Evolutionary conservation across 2,888 invertebrate species (phyloP).

Genomic region (Parnassius mnemosyne): DNA sequence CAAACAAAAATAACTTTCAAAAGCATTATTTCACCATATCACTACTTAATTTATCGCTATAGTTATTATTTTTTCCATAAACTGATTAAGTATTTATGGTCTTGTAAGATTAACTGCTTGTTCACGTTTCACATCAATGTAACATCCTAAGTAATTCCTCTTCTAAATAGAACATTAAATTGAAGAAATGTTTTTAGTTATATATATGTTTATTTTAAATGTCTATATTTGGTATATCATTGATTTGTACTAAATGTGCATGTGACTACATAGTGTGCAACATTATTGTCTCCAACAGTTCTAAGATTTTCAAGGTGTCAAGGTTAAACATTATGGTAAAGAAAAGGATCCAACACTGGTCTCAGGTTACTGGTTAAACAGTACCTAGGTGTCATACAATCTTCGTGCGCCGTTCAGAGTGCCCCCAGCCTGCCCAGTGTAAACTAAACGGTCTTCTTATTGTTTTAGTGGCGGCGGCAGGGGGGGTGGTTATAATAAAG

Average conservation of each 20-base stretch:
- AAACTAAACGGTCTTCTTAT: conserved; percentile 88
- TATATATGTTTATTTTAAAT: too few relatives aligned
- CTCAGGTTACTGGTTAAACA: conserved; percentile 74
- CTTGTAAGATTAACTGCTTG: too few relatives aligned
- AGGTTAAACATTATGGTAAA: conserved; percentile 77
- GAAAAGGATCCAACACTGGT: conserved; percentile 78
- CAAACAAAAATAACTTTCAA: too few relatives aligned
- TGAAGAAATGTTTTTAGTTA: too few relatives aligned
- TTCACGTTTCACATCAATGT: too few relatives aligned
- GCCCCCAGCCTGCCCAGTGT: conserved; percentile 82
- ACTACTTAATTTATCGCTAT: too few relatives aligned
- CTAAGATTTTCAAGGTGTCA: conserved; percentile 77
- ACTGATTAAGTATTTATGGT: too few relatives aligned
- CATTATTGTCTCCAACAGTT: conserved; percentile 64
- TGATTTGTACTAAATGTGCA: conserved; percentile 43
- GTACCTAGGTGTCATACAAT: conserved; percentile 74
- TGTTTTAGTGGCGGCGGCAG: conserved; percentile 97
- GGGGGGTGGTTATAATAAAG: conserved; percentile 97
- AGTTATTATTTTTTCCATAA: too few relatives aligned
- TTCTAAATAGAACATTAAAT: too few relatives aligned
- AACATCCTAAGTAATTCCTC: too few relatives aligned
- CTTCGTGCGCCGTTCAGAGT: conserved; percentile 79
- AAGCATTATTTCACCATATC: too few relatives aligned
- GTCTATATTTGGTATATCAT: neutral
- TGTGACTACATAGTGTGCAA: conserved; percentile 44